Evolutionary conservation across 2,888 invertebrate genomes (phyloP).

Genomic region (Agriopis leucophaearia): DNA sequence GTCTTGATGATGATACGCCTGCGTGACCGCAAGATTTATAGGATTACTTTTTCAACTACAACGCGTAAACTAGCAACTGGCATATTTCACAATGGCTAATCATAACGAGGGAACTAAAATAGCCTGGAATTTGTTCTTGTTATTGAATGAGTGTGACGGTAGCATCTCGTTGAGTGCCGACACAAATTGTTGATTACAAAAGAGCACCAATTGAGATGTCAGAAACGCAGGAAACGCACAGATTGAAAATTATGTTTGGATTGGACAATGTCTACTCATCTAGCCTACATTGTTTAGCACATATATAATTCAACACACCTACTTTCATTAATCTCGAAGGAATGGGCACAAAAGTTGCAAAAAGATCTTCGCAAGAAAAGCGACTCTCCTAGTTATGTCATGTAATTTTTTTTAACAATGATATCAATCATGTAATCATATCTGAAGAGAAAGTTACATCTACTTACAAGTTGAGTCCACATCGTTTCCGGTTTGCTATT

Average conservation of each 20-base stretch:
- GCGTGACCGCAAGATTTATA: slow-evolving; percentile 50
- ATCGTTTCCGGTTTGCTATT: slow-evolving; percentile 72
- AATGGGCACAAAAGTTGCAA: slow-evolving; percentile 21
- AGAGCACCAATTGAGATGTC: slow-evolving; percentile 85
- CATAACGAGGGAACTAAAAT: slow-evolving; percentile 71
- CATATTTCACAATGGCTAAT: slow-evolving; percentile 59
- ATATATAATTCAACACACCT: slow-evolving; percentile 27
- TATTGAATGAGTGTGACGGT: slow-evolving; percentile 73
- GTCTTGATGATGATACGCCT: slow-evolving; percentile 45
- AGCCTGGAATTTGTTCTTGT: slow-evolving; percentile 75
- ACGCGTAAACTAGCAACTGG: slow-evolving; percentile 38
- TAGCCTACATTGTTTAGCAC: slow-evolving; percentile 49
- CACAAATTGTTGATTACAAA: slow-evolving; percentile 85
- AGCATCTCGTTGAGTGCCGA: slow-evolving; percentile 72
- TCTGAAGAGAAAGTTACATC: slow-evolving; percentile 64
- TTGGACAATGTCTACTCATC: slow-evolving; percentile 57
- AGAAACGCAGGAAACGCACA: slow-evolving; percentile 76
- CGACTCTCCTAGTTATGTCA: slow-evolving; percentile 24
- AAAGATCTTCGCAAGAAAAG: slow-evolving; percentile 7
- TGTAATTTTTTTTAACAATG: slow-evolving; percentile 53
- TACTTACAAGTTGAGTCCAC: slow-evolving; percentile 53
- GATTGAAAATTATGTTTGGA: slow-evolving; percentile 82
- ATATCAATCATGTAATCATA: slow-evolving; percentile 57
- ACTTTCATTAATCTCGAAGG: slow-evolving; percentile 6
- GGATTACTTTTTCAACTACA: slow-evolving; percentile 43